Base-by-base conservation (phyloP, 2,113 vertebrate genomes). In the Bubo bubo region DNA sequence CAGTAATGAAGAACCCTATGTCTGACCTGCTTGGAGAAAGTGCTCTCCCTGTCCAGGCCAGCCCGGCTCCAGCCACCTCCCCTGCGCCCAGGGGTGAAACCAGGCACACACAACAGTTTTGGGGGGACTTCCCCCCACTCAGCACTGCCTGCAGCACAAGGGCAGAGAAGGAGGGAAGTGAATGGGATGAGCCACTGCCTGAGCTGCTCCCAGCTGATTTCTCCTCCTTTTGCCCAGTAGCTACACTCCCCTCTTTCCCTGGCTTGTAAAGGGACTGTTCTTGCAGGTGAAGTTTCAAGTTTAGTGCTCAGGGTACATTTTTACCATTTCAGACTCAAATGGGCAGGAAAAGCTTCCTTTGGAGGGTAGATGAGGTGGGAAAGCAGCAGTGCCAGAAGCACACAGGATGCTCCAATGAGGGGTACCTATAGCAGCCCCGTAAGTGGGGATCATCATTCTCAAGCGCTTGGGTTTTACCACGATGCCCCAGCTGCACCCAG, bases 401-500 rank as follows among this genome's bases (percentile, higher is more conserved):
- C 7, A 0, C 6, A 22, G 41, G 27, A 37, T 3, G 1, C 18
- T 16, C 37, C 32, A 52, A 0, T 10, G 4, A 16, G 11, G 21
- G 14, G 32, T 4, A 30, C 34, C 26, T 35, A 12, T 2, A 34
- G 53, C 60, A 52, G 45, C 60, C 32, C 60, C 4, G 6, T 21
- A 43, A 26, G 45, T 13, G 14, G 45, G 19, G 22, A 14, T 10
- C 2, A 0, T 24, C 68, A 7, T 17, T 43, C 23, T 56, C 67
- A 43, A 37, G 41, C 1, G 0, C 28, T 37, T n/a, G 74, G 41
- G 20, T 14, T 55, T 17, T 1, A 7, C 26, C 45, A 3, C 3
- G 23, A 23, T 47, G 70, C 53, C 47, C 59, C n/a, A 17, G 17
- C 66, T 1, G 0, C 12, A 15, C 16, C 58, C 4, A 4, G 6